Evolutionary conservation across 2,797 vertebrate genomes (phyloP), one percentile per base, ranked within the genome.

Genomic region (Cossypha heuglini): DNA sequence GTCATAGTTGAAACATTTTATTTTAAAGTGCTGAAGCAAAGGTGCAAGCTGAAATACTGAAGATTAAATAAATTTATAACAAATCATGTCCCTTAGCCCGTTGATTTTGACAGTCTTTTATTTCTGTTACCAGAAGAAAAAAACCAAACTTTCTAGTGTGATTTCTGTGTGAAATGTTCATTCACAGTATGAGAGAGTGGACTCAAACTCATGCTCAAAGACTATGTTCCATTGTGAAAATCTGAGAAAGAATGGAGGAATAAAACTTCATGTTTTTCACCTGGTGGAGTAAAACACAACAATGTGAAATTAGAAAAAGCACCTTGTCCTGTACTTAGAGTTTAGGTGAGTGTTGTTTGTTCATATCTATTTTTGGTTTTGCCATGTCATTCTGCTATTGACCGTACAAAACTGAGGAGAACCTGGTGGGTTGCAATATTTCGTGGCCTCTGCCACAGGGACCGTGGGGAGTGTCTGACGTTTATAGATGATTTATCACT

Each of bases 61-160:
- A 96, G 96, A 97, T 96, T 96, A 97, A 97, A 97, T 96, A 97
- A 97, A 97, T 97, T 97, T 97, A 49, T 97, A 97, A 97, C 93
- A 95, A 94, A 96, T 92, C 51, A 75, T 94, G 82, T 97, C 95
- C 94, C 90, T 95, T 93, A 97, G 94, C 93, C 87, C 95, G 59
- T 96, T 96, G 92, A 95, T 97, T 97, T 97, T 97, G 92, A 95
- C 92, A 97, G 95, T 95, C 87, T 83, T 88, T 95, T 93, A 67
- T 97, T 97, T 97, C 82, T 71, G 69, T 88, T 97, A 71, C 68
- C 19, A 31, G 42, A 22, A 48, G 46, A 48, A 16, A 13, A 33
- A 24, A 5, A 12, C 3, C 16, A 10, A 8, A 91, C 35, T 90
- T 84, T 31, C 55, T 63, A 79, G 54, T 86, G 38, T 90, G 91